Conservation (phyloP, 2,113 vertebrate species). For the Pristiophorus japonicus region DNA sequence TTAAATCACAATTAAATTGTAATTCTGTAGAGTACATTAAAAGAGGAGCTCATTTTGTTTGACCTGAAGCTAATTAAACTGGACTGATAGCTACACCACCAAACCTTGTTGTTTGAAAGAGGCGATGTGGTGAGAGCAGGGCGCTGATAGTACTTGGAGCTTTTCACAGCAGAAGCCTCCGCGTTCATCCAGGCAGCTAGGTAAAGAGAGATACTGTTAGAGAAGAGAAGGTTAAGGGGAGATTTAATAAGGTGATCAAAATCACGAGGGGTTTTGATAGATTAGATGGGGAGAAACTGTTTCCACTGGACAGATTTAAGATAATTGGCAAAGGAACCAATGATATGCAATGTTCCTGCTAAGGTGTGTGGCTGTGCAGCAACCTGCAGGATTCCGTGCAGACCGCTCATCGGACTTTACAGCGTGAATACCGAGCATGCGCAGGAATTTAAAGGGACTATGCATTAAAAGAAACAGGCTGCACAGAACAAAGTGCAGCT, state of each 20-base stretch:
- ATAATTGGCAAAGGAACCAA: background rate
- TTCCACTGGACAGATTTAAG: background rate
- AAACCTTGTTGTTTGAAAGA: conserved; percentile 29
- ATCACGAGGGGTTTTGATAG: background rate
- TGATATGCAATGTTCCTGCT: no score
- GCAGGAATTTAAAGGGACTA: no score
- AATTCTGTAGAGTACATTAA: background rate
- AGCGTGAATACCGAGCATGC: no score
- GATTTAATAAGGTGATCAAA: background rate
- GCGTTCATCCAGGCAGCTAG: conserved; percentile 1
- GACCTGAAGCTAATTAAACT: conserved; percentile 24
- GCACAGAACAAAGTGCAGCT: no score
- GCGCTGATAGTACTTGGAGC: background rate
- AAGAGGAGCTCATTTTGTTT: conserved; percentile 2
- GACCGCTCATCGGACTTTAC: no score
- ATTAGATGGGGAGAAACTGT: background rate
- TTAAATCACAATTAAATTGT: conserved; percentile 19
- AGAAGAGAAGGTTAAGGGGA: background rate
- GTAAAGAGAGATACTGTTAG: background rate
- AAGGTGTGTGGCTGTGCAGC: no score
- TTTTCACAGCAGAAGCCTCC: background rate
- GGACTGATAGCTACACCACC: background rate
- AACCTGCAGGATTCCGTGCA: no score
- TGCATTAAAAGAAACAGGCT: no score
- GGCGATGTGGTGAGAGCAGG: background rate